phyloP scores from a whole-genome alignment of 1,140 invertebrate genomes.

The Achatina immaculata region DNA sequence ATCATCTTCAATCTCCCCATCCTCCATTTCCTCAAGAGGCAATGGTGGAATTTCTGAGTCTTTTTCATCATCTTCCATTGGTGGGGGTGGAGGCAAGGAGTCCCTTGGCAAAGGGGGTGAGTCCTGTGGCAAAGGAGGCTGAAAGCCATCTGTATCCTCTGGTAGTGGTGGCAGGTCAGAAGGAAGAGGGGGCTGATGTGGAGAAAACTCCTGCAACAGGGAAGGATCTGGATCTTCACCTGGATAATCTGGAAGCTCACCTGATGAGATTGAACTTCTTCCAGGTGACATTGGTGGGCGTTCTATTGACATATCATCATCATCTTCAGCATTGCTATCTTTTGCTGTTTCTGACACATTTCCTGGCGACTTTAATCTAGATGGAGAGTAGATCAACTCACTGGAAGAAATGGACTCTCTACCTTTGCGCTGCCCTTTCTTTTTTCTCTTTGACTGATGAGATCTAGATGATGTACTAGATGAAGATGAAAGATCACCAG shows the following conservation, averaged over 20 bases:
- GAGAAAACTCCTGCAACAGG: conserved; percentile 20
- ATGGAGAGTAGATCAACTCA: conserved; percentile 38
- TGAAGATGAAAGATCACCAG: background rate
- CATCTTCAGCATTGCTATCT: conserved; percentile 1
- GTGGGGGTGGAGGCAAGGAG: background rate
- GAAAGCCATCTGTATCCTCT: conserved; percentile 25
- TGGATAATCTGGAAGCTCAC: conserved; percentile 22
- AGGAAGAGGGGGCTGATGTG: conserved; percentile 24
- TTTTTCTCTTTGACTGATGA: background rate
- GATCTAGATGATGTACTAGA: background rate
- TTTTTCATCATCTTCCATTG: background rate
- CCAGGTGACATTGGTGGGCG: conserved; percentile 28
- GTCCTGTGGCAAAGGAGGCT: conserved; percentile 38
- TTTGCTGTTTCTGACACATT: background rate
- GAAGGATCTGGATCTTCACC: conserved; percentile 14
- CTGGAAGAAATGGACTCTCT: conserved; percentile 37
- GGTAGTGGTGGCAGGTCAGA: conserved; percentile 27
- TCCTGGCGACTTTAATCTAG: conserved; percentile 24
- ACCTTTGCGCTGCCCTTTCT: background rate
- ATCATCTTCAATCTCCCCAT: background rate
- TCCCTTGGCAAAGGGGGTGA: conserved; percentile 12
- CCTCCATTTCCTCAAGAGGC: background rate
- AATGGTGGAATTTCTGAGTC: conserved; percentile 3
- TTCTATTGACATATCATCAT: conserved; percentile 18
- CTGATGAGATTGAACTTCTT: conserved; percentile 33